phyloP scores from a whole-genome alignment of 2,113 vertebrate species.

The Sprattus sprattus region DNA sequence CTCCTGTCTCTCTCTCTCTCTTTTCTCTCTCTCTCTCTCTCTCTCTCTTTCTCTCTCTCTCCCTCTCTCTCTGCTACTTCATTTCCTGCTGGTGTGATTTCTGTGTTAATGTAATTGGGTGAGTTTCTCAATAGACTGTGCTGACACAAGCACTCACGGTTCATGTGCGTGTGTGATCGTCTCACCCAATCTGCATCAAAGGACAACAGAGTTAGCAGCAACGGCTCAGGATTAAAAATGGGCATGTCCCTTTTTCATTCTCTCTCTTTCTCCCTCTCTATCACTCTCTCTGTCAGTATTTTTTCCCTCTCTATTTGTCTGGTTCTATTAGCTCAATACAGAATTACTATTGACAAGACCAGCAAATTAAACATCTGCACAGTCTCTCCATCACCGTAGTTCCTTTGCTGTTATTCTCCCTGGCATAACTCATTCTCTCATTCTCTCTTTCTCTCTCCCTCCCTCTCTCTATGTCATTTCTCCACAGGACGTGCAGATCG shows the following conservation, averaged over 20 bases:
- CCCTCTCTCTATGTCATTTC: background rate
- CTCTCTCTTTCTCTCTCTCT: background rate
- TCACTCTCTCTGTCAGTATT: background rate
- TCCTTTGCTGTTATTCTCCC: background rate
- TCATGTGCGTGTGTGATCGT: background rate
- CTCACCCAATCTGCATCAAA: background rate
- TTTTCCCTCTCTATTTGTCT: background rate
- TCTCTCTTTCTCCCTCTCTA: slow-evolving; percentile 7
- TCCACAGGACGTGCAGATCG: slow-evolving; percentile 87
- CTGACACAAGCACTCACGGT: slow-evolving; percentile 6
- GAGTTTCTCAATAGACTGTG: background rate
- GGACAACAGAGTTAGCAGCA: background rate
- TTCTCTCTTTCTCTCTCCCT: background rate
- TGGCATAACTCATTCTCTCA: background rate
- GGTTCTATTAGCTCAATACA: background rate
- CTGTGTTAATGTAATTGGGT: background rate
- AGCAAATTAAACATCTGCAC: background rate
- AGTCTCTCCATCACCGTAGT: background rate
- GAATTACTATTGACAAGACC: background rate
- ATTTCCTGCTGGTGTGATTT: slow-evolving; percentile 1
- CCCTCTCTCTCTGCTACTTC: background rate
- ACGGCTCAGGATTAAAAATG: background rate
- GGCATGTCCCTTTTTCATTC: background rate
- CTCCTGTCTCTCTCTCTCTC: background rate
- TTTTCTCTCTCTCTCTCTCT: background rate